A percentile compares a stretch with the other conserved stretches of the same genome.
These are phyloP conservation scores for Lutjanus argentimaculatus DNA, from an alignment of 2,797 vertebrate genomes.

Conservation along the genomic window DNA sequence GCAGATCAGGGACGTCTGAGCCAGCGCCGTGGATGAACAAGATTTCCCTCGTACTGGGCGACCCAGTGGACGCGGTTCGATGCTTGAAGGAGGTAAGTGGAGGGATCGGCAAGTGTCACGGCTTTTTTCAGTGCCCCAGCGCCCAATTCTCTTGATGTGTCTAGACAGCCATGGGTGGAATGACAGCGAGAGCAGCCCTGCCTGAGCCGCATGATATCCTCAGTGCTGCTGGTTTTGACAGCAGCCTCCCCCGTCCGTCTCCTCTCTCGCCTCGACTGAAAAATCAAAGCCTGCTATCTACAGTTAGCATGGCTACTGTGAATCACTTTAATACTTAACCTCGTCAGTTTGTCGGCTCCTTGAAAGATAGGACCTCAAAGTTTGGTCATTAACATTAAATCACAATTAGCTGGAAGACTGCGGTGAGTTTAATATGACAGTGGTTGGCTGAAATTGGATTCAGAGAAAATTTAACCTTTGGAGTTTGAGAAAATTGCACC, in stretches of 20 bases:
- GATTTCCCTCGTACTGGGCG: neutral
- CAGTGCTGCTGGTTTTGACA: constrained; percentile 35
- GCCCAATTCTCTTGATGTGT: constrained; percentile 38
- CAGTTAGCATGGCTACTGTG: neutral
- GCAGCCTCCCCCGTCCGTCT: constrained; percentile 5
- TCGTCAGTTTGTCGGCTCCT: neutral
- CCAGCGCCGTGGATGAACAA: neutral
- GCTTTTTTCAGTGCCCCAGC: neutral
- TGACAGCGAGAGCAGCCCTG: constrained; percentile 27
- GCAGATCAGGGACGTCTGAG: constrained; percentile 26
- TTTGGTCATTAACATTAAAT: constrained; percentile 3
- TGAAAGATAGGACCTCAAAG: neutral
- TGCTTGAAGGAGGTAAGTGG: constrained; percentile 30
- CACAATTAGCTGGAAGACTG: neutral
- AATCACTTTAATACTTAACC: neutral
- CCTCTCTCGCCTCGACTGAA: neutral
- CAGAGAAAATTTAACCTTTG: neutral
- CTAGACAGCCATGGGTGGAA: constrained; percentile 40
- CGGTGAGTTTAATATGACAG: neutral
- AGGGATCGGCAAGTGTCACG: constrained; percentile 15
- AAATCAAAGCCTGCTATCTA: constrained; percentile 26
- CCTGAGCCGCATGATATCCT: constrained; percentile 14
- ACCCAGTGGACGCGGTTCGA: constrained; percentile 17
- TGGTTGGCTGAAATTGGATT: neutral
- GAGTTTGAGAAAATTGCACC: constrained; percentile 12